phyloP scores from a whole-genome alignment of 2,797 vertebrate species.

The Epinephelus awoara region DNA sequence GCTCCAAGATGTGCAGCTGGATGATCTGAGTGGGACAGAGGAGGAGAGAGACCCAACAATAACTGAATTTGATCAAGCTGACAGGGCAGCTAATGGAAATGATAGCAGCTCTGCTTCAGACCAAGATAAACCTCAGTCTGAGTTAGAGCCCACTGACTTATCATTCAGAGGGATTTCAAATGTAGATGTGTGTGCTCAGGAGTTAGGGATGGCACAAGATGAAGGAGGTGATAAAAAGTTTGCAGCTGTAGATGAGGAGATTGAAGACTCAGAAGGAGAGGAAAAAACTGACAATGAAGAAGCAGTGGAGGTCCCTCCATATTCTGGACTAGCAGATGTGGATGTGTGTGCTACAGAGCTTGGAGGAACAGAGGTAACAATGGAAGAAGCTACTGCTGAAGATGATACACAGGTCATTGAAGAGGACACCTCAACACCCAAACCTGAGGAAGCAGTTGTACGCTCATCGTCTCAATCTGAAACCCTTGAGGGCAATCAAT shows the following conservation, averaged over 20 bases:
- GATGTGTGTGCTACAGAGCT: slow-evolving; percentile 64
- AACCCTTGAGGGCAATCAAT: slow-evolving; percentile 28
- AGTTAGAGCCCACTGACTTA: slow-evolving; percentile 45
- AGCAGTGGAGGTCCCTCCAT: slow-evolving; percentile 12
- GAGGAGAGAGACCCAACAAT: slow-evolving; percentile 30
- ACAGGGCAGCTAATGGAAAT: slow-evolving; percentile 37
- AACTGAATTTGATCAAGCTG: slow-evolving; percentile 43
- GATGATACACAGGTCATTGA: slow-evolving; percentile 24
- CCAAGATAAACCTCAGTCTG: slow-evolving; percentile 41
- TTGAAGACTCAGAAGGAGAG: slow-evolving; percentile 30
- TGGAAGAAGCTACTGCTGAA: slow-evolving; percentile 9
- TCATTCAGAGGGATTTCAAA: slow-evolving; percentile 50
- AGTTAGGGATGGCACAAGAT: slow-evolving; percentile 46
- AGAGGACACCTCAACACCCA: slow-evolving; percentile 47
- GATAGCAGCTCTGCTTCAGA: slow-evolving; percentile 35
- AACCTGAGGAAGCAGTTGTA: slow-evolving; percentile 38
- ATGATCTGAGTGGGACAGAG: slow-evolving; percentile 49
- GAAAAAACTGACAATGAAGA: slow-evolving; percentile 33
- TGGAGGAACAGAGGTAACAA: slow-evolving; percentile 24
- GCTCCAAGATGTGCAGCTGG: slow-evolving; percentile 42
- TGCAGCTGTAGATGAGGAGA: slow-evolving; percentile 29
- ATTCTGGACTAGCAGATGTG: slow-evolving; percentile 47
- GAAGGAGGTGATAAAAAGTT: slow-evolving; percentile 14
- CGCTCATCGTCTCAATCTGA: slow-evolving; percentile 44
- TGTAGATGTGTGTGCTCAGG: slow-evolving; percentile 72